Evolutionary conservation across 2,113 vertebrate genomes (phyloP).

Genomic region (Callipepla squamata): DNA sequence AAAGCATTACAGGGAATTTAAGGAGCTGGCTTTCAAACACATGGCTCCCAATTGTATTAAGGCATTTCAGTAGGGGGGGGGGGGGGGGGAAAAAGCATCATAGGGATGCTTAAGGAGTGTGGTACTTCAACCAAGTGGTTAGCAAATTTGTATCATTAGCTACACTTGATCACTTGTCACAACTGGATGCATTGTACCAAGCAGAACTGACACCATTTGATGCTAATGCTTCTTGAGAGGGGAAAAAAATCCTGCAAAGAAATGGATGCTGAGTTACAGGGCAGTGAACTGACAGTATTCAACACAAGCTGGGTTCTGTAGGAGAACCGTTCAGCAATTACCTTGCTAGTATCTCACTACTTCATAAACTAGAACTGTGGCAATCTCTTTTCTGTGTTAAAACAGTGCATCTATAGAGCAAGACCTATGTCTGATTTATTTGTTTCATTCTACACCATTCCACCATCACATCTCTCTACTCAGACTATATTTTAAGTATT

Average conservation of each 20-base stretch:
- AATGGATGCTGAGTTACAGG: background rate
- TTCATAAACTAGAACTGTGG: background rate
- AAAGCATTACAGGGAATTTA: background rate
- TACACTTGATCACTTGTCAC: background rate
- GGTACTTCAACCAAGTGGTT: background rate
- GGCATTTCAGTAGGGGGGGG: background rate
- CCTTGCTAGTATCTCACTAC: background rate
- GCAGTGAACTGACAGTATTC: background rate
- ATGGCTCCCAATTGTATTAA: background rate
- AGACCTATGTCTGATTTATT: background rate
- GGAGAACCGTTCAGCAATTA: background rate
- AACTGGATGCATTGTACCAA: background rate
- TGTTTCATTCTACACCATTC: conserved; percentile 26
- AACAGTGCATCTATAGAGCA: background rate
- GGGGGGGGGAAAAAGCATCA: background rate
- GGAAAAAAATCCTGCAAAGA: background rate
- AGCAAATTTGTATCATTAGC: background rate
- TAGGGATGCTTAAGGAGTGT: background rate
- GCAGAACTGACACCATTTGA: background rate
- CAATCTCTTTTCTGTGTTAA: background rate
- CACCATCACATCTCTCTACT: background rate
- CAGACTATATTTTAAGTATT: conserved; percentile 7
- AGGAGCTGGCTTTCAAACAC: background rate
- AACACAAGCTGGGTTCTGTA: background rate
- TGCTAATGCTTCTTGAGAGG: background rate